Conservation (phyloP, 2,888 invertebrate species). For the Hydriomena furcata region DNA sequence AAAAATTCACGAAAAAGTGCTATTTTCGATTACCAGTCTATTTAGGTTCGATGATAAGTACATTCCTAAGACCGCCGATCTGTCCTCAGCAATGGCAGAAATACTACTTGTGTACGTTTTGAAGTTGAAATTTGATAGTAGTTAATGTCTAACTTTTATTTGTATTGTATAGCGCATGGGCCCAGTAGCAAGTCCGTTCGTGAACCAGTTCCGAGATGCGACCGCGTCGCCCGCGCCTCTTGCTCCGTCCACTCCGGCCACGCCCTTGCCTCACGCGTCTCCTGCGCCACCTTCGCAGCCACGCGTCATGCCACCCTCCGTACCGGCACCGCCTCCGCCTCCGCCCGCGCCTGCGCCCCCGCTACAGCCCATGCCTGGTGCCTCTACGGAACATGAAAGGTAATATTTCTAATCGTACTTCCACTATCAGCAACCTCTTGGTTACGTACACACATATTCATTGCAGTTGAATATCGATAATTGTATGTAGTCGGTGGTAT, state of each 20-base stretch:
- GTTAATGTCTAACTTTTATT: too few relatives aligned
- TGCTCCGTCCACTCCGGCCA: conserved; percentile 65
- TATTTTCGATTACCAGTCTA: too few relatives aligned
- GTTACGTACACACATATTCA: too few relatives aligned
- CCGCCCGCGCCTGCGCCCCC: conserved; percentile 67
- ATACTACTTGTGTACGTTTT: too few relatives aligned
- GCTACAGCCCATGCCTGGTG: conserved; percentile 19
- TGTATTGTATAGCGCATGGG: conserved; percentile 52
- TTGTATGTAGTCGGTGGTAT: too few relatives aligned
- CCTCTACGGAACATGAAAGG: conserved; percentile 37
- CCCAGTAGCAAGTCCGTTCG: conserved; percentile 84
- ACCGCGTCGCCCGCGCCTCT: conserved; percentile 68
- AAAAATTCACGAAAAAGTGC: conserved; percentile 40
- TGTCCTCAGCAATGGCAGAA: too few relatives aligned
- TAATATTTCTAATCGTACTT: conserved; percentile 22
- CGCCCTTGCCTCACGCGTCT: conserved; percentile 74
- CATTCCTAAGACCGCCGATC: too few relatives aligned
- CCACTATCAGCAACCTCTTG: too few relatives aligned
- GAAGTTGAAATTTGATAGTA: too few relatives aligned
- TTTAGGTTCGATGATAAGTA: too few relatives aligned
- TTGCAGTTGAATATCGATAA: background rate
- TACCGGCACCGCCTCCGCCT: conserved; percentile 65
- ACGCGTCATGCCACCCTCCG: conserved; percentile 39
- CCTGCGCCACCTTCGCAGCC: conserved; percentile 55
- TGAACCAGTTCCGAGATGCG: conserved; percentile 62